A percentile compares a stretch with the other conserved stretches of the same genome.
phyloP scores from a whole-genome alignment of 2,797 vertebrate species.

The Ctenochaetus hawaiiensis region DNA sequence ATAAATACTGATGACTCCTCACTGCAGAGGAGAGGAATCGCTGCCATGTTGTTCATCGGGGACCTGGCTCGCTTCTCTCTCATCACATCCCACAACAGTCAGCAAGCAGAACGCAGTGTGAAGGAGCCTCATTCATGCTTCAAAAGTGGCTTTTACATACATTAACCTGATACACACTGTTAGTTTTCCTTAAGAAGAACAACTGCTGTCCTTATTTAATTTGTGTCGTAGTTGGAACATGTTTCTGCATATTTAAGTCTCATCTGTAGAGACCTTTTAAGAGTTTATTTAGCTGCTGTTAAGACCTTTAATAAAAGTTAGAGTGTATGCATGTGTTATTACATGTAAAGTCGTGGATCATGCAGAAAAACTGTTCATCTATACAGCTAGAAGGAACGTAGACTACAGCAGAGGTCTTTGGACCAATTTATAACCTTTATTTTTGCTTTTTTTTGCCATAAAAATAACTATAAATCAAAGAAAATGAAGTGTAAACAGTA shows the following conservation, averaged over 20 bases:
- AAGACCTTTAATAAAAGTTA: too few relatives aligned
- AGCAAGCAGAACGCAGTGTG: neutral
- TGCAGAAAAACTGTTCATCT: too few relatives aligned
- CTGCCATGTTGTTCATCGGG: neutral
- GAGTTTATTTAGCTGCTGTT: neutral
- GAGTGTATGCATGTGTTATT: too few relatives aligned
- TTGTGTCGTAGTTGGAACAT: neutral
- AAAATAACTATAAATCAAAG: neutral
- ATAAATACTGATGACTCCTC: too few relatives aligned
- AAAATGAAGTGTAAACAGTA: neutral
- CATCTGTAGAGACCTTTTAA: neutral
- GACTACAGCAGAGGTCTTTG: too few relatives aligned
- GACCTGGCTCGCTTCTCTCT: neutral
- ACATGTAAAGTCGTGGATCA: too few relatives aligned
- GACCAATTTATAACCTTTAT: too few relatives aligned
- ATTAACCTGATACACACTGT: neutral
- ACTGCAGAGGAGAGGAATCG: neutral
- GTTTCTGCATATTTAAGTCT: neutral
- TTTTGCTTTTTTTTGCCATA: too few relatives aligned
- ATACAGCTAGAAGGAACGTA: too few relatives aligned
- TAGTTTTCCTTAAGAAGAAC: neutral
- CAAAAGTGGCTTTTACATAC: neutral
- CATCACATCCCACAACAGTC: neutral
- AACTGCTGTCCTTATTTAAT: neutral
- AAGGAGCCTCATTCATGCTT: neutral